These are phyloP conservation scores for Coboldia fuscipes DNA, from an alignment of 1,140 invertebrate genomes.

Conservation along the genomic window DNA sequence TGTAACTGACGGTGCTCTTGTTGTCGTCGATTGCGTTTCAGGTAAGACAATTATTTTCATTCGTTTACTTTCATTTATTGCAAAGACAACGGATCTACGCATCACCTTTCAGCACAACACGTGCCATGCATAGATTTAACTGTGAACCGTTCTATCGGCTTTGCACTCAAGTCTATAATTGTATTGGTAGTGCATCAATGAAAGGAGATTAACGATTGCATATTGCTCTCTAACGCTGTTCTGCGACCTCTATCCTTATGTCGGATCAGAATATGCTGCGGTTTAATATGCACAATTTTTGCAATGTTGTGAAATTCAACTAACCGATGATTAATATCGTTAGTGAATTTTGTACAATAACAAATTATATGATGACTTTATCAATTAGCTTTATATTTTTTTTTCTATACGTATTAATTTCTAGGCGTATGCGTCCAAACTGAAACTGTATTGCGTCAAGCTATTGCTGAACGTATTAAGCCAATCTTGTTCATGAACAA, in stretches of 20 bases:
- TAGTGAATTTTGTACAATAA: too few relatives aligned
- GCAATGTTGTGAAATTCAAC: too few relatives aligned
- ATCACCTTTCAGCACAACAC: not conserved
- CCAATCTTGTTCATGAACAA: constrained; percentile 99
- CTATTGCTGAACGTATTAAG: constrained; percentile 97
- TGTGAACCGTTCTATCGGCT: not conserved
- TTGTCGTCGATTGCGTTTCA: constrained; percentile 98
- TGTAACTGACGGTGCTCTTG: constrained; percentile 96
- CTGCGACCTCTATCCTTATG: too few relatives aligned
- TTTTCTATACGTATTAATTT: constrained; percentile 6
- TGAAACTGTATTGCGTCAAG: constrained; percentile 95
- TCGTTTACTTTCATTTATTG: not conserved
- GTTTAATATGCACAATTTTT: too few relatives aligned
- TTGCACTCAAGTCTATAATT: not conserved
- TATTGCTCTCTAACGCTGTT: too few relatives aligned
- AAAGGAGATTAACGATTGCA: too few relatives aligned
- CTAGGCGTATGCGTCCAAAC: constrained; percentile 98
- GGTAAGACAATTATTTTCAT: constrained; percentile 48
- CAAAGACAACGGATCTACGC: not conserved
- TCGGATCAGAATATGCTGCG: too few relatives aligned
- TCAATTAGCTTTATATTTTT: not conserved
- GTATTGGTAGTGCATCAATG: too few relatives aligned
- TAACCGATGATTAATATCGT: too few relatives aligned
- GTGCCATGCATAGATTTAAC: not conserved
- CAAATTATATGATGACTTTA: too few relatives aligned